Evolutionary conservation across 1,140 invertebrate genomes (phyloP).

Genomic region (Diuraphis noxia): DNA sequence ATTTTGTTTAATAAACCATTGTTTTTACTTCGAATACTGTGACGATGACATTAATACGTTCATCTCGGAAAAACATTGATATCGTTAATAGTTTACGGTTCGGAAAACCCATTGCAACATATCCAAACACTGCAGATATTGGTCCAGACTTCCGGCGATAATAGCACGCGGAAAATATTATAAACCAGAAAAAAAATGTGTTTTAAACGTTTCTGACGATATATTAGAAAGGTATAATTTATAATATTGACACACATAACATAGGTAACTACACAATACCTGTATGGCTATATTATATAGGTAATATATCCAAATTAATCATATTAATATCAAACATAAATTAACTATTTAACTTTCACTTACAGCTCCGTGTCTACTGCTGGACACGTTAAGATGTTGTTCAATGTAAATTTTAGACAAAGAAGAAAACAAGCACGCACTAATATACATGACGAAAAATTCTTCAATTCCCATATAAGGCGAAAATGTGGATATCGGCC

Average conservation of each 20-base stretch:
- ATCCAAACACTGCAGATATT: conserved; percentile 13
- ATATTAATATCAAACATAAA: neutral
- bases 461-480: conserved; percentile 39
- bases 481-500: neutral
- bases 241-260: neutral
- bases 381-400: neutral
- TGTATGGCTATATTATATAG: no score
- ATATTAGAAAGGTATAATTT: neutral
- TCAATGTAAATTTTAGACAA: neutral
- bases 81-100: neutral
- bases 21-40: neutral
- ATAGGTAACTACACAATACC: no score
- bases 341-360: neutral
- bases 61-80: neutral
- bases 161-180: neutral
- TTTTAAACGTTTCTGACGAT: neutral
- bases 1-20: neutral
- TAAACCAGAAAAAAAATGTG: neutral
- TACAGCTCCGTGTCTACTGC: neutral
- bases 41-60: neutral
- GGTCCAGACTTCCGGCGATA: neutral
- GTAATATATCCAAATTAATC: no score
- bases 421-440: neutral
- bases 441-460: conserved; percentile 23
- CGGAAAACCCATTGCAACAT: neutral